phyloP scores from a whole-genome alignment of 2,888 invertebrate genomes.

The Carabus problematicus region DNA sequence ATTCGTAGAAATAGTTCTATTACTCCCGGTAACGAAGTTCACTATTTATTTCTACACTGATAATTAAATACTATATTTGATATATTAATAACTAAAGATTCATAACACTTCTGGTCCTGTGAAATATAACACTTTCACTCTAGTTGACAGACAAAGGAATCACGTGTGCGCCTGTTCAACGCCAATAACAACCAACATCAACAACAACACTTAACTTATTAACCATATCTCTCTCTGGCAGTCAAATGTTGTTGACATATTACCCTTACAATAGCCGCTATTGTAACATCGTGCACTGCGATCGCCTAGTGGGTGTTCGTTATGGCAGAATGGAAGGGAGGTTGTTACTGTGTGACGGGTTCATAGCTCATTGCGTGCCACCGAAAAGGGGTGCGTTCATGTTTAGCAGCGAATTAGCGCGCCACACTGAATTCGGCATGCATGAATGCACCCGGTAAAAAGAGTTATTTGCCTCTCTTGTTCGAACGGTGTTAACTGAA shows the following conservation, averaged over 20 bases:
- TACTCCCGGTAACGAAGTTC: no score
- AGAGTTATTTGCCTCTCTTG: conserved; percentile 40
- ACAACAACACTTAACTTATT: conserved; percentile 40
- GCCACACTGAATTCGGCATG: conserved; percentile 41
- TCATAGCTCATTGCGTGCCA: conserved; percentile 28
- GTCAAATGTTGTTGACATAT: conserved; percentile 42
- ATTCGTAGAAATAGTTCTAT: no score
- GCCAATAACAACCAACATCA: not conserved
- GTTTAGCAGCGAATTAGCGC: conserved; percentile 42
- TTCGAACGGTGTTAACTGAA: conserved; percentile 39
- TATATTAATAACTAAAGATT: no score
- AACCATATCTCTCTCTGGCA: conserved; percentile 34
- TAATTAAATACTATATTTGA: not conserved
- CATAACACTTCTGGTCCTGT: no score
- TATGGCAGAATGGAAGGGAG: not conserved
- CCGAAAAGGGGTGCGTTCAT: conserved; percentile 36
- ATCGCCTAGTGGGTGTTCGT: conserved; percentile 32
- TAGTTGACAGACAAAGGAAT: not conserved
- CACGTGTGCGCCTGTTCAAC: not conserved
- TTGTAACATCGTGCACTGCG: conserved; percentile 17
- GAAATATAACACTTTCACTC: not conserved
- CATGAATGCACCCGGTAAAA: conserved; percentile 38
- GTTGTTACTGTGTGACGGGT: conserved; percentile 5
- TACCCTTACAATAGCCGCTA: conserved; percentile 34
- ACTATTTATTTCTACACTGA: not conserved